Percentiles rank a stretch among this genome's conserved stretches.
These are phyloP conservation scores for Poecilobothrus nobilitatus DNA, from an alignment of 2,888 invertebrate species.

Conservation along the genomic window DNA sequence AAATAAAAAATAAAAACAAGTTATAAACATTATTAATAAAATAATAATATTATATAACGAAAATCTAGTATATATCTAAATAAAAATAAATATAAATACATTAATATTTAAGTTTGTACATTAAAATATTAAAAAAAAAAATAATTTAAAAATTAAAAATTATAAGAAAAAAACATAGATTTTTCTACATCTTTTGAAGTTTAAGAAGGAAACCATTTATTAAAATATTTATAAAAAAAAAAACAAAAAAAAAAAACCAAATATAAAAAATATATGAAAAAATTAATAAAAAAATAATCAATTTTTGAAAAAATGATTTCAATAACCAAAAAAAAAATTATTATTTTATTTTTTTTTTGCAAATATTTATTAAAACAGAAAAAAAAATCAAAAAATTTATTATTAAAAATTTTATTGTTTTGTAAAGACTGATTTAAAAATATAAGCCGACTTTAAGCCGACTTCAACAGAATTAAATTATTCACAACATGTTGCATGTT, in stretches of 20 bases:
- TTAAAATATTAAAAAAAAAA: not conserved
- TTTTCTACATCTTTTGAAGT: not conserved
- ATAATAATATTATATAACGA: not conserved
- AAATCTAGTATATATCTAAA: not conserved
- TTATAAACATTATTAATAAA: too few relatives aligned
- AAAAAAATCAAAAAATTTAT: too few relatives aligned
- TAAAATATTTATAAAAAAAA: not conserved
- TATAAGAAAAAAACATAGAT: not conserved
- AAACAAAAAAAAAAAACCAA: not conserved
- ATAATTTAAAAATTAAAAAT: not conserved
- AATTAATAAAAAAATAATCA: too few relatives aligned
- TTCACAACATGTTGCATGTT: too few relatives aligned
- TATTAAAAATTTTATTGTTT: too few relatives aligned
- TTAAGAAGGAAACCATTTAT: not conserved
- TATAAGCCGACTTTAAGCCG: too few relatives aligned
- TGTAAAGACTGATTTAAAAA: too few relatives aligned
- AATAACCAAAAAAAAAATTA: too few relatives aligned
- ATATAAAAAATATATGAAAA: not conserved
- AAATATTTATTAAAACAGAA: too few relatives aligned
- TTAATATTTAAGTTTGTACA: not conserved
- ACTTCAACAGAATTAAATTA: too few relatives aligned
- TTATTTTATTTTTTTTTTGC: too few relatives aligned
- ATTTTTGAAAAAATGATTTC: too few relatives aligned
- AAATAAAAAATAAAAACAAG: not conserved
- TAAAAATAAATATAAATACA: not conserved